These are phyloP conservation scores for Hoplodrina ambigua DNA, from an alignment of 2,888 invertebrate species.

Conservation along the genomic window DNA sequence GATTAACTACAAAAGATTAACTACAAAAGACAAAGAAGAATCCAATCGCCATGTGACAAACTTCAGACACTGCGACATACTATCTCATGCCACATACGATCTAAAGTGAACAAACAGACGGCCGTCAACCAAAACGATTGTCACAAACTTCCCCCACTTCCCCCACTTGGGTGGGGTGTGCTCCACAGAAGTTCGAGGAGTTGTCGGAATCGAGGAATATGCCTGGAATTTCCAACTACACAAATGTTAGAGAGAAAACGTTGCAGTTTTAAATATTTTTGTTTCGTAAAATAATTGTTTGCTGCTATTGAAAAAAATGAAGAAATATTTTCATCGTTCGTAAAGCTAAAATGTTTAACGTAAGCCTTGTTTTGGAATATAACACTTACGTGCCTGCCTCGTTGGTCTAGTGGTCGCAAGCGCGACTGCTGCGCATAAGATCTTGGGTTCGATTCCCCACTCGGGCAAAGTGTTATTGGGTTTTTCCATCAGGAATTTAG, in stretches of 20 bases:
- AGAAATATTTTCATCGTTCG: no score
- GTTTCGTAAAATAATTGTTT: not conserved
- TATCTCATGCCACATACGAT: not conserved
- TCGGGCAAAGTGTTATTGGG: no score
- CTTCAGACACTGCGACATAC: not conserved
- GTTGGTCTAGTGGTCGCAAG: no score
- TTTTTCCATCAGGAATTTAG: no score
- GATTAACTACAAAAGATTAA: not conserved
- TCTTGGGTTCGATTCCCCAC: no score
- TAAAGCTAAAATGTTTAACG: no score
- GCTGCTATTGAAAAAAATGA: not conserved
- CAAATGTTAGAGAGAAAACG: conserved; percentile 17
- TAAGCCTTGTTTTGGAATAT: no score
- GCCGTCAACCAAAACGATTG: conserved; percentile 27
- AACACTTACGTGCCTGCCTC: no score
- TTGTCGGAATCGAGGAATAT: conserved; percentile 30
- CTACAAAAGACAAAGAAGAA: conserved; percentile 1
- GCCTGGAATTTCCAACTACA: conserved; percentile 29
- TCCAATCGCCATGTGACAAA: not conserved
- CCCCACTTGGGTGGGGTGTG: no score
- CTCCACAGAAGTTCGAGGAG: conserved; percentile 23
- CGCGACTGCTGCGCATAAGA: no score
- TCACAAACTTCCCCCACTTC: conserved; percentile 38
- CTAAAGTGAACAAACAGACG: conserved; percentile 10
- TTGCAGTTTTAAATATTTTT: conserved; percentile 13